Conservation (phyloP, 1,140 invertebrate species). For the Vollenhovia emeryi region DNA sequence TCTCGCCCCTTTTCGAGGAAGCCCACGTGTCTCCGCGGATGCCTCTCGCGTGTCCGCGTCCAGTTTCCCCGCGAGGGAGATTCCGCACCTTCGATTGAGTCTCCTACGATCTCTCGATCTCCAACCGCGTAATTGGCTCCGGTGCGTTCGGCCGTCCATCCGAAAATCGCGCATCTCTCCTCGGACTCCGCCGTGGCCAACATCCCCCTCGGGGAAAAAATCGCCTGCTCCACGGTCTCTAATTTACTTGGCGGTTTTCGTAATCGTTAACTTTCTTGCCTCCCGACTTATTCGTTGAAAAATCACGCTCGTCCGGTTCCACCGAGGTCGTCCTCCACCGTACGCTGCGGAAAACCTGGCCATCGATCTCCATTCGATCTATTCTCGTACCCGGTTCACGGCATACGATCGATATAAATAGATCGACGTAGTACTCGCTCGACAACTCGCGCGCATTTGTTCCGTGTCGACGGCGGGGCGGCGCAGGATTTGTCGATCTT, state of each 20-base stretch:
- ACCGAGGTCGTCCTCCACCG: constrained; percentile 18
- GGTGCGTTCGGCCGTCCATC: background rate
- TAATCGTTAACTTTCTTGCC: background rate
- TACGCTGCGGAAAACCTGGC: constrained; percentile 31
- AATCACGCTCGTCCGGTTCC: constrained; percentile 6
- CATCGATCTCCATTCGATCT: constrained; percentile 72
- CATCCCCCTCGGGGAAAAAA: background rate
- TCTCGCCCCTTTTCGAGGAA: constrained; percentile 34
- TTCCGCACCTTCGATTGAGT: constrained; percentile 2
- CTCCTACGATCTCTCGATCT: constrained; percentile 45
- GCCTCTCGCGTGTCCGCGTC: constrained; percentile 12
- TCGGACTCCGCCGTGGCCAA: background rate
- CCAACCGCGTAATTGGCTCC: constrained; percentile 27
- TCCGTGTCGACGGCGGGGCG: constrained; percentile 58
- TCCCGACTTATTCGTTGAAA: background rate
- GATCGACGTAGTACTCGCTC: constrained; percentile 63
- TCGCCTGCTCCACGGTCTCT: background rate
- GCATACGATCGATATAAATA: constrained; percentile 68
- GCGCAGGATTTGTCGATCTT: constrained; percentile 69
- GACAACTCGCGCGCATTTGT: constrained; percentile 69
- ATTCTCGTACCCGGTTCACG: constrained; percentile 53
- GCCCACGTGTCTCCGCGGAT: constrained; percentile 29
- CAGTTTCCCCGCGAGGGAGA: constrained; percentile 33
- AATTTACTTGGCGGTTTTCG: background rate
- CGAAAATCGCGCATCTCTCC: constrained; percentile 21